Evolutionary conservation across 64 coral and sea anemone species (phyloP).

Genomic region (Montipora cactus): DNA sequence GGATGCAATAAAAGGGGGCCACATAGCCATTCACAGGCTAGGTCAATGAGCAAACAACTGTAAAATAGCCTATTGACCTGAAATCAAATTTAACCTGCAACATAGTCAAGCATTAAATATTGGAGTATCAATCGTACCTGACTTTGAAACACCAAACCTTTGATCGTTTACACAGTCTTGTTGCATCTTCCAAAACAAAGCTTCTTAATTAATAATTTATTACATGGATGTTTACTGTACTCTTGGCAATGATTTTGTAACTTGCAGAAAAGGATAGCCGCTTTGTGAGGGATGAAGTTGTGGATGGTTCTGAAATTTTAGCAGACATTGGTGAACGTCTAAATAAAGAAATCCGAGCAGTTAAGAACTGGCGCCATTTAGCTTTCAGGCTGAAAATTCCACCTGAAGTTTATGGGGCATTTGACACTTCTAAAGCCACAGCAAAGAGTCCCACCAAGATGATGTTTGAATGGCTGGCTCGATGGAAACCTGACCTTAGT

Average conservation of each 20-base stretch:
- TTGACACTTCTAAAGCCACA: constrained; percentile 27
- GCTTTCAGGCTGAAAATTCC: constrained; percentile 41
- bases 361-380: constrained; percentile 61
- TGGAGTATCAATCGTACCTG: too few species aligned
- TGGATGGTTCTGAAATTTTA: constrained; percentile 16
- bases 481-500: neutral
- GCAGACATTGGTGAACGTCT: constrained; percentile 1
- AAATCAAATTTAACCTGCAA: too few species aligned
- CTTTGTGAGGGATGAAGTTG: neutral
- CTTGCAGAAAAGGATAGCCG: neutral
- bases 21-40: too few species aligned
- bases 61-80: too few species aligned
- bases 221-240: neutral
- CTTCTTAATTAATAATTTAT: too few species aligned
- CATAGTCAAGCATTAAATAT: too few species aligned
- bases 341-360: constrained; percentile 30
- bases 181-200: too few species aligned
- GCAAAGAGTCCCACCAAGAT: constrained; percentile 40
- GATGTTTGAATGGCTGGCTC: constrained; percentile 42
- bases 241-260: neutral
- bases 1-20: too few species aligned
- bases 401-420: neutral
- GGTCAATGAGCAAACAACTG: too few species aligned
- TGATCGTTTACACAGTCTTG: too few species aligned
- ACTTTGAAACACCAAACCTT: too few species aligned